Evolutionary conservation across 2,888 invertebrate species (phyloP).

Genomic region (Agrypnus murinus): DNA sequence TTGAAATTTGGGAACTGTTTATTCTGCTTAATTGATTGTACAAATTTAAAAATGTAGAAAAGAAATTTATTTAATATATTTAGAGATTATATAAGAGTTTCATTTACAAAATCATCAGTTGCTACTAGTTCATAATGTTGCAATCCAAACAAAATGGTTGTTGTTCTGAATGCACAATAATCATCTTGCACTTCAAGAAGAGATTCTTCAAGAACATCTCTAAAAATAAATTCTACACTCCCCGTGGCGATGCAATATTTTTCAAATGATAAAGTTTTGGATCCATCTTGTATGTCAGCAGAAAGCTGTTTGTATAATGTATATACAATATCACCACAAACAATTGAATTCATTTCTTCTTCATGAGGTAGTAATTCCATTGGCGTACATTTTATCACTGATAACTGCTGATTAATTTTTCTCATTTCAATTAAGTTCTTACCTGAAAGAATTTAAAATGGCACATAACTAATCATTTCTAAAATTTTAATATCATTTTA

Average conservation of each 20-base stretch:
- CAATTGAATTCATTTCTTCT: slow-evolving; percentile 56
- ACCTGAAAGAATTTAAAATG: slow-evolving; percentile 51
- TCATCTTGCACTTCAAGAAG: slow-evolving; percentile 29
- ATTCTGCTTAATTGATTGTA: too few species aligned
- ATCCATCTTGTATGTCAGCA: slow-evolving; percentile 13
- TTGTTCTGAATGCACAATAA: slow-evolving; percentile 16
- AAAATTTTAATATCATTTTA: slow-evolving; percentile 48
- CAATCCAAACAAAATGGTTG: slow-evolving; percentile 48
- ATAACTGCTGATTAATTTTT: slow-evolving; percentile 49
- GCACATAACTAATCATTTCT: background rate
- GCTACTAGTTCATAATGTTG: slow-evolving; percentile 49
- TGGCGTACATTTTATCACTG: slow-evolving; percentile 46
- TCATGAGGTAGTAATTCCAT: slow-evolving; percentile 49
- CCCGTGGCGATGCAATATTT: slow-evolving; percentile 46
- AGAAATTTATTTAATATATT: too few species aligned
- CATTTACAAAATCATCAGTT: slow-evolving; percentile 46
- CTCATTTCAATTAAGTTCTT: slow-evolving; percentile 58
- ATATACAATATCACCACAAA: slow-evolving; percentile 59
- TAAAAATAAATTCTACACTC: slow-evolving; percentile 40
- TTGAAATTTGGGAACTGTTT: too few species aligned
- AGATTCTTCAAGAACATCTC: slow-evolving; percentile 33
- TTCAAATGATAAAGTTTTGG: slow-evolving; percentile 45
- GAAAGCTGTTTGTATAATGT: slow-evolving; percentile 58
- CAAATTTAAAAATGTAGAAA: too few species aligned
- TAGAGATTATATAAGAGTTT: background rate